Evolutionary conservation across 2,888 invertebrate genomes (phyloP), one percentile per base, ranked within the genome.

Genomic region (Drosophila prolongata): DNA sequence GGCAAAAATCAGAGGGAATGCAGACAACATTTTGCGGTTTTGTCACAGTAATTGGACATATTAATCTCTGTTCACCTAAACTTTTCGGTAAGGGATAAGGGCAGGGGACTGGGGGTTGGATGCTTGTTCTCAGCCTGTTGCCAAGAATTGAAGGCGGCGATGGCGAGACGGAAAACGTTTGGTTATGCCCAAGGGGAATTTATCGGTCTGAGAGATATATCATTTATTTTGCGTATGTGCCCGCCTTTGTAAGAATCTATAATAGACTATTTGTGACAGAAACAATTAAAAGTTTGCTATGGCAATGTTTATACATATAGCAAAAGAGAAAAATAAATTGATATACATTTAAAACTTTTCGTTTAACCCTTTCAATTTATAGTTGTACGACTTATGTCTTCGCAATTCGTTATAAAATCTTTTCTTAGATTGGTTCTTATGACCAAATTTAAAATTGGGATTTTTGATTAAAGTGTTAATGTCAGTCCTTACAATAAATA

Each of bases 1-100:
- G 70, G 61, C 53, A 54, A 69, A 69, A 59, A 54, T 47, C 43
- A 44, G 66, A 67, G 71, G 67, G 72, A 70, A 87, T 68, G 88
- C 89, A 80, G 80, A 80, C 88, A 80, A 87, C 90, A 91, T 90
- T 90, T 90, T 84, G 80, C 90, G 87, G 90, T 90, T 92, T 92
- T 87, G 90, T 90, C 90, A 90, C 90, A 91, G 91, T 92, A 91
- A 91, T 91, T 92, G 92, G 92, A 92, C 91, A 91, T 90, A 92
- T 91, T 92, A 91, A 91, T 91, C 91, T 90, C 87, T 87, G 84
- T 90, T 90, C 83, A 65, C 88, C 77, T 87, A 76, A 79, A 88
- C 72, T 76, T 77, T 66, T 75, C 57, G 74, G 9, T 6, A 19
- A 53, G 42, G 43, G 34, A 59, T n/a, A 60, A 35, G 43, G 43